Percentiles rank a stretch among this genome's conserved stretches.
Evolutionary conservation across 1,140 invertebrate species (phyloP).

Genomic region (Zaprionus gabonicus): DNA sequence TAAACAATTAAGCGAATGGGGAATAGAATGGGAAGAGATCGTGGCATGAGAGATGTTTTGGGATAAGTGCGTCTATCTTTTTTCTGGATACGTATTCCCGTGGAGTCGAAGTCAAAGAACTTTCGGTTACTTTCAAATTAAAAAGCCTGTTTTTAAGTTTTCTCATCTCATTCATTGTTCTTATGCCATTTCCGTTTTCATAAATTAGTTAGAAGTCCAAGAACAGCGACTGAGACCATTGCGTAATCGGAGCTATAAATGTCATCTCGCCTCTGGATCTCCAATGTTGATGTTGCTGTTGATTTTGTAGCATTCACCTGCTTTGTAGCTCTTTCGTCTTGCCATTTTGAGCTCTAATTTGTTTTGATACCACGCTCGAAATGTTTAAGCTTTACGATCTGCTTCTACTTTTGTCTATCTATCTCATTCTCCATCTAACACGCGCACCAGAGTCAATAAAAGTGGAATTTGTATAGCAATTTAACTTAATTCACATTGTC

Average conservation of each 20-base stretch:
- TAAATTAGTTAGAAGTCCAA: slow-evolving; percentile 54
- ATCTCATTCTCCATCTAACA: slow-evolving; percentile 26
- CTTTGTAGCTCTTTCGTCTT: slow-evolving; percentile 35
- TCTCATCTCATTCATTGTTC: slow-evolving; percentile 37
- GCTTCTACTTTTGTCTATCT: slow-evolving; percentile 5
- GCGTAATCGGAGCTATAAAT: slow-evolving; percentile 65
- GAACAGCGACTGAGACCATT: slow-evolving; percentile 39
- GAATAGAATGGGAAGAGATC: slow-evolving; percentile 11
- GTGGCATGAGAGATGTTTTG: slow-evolving; percentile 23
- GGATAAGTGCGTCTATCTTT: slow-evolving; percentile 23
- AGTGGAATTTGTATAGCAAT: slow-evolving; percentile 63
- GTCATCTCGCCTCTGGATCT: slow-evolving; percentile 26
- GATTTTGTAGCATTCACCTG: slow-evolving; percentile 32
- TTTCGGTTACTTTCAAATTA: slow-evolving; percentile 73
- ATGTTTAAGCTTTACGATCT: slow-evolving; percentile 30
- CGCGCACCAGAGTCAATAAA: slow-evolving; percentile 68
- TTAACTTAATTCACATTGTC: slow-evolving; percentile 65
- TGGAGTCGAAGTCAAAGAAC: slow-evolving; percentile 67
- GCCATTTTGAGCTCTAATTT: slow-evolving; percentile 43
- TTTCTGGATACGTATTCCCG: slow-evolving; percentile 33
- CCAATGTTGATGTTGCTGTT: slow-evolving; percentile 23
- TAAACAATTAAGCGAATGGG: slow-evolving; percentile 67
- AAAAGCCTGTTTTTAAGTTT: slow-evolving; percentile 45
- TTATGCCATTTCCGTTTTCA: slow-evolving; percentile 66
- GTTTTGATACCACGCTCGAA: slow-evolving; percentile 13